Evolutionary conservation across 1,140 invertebrate species (phyloP).

Genomic region (Cotesia typhae): DNA sequence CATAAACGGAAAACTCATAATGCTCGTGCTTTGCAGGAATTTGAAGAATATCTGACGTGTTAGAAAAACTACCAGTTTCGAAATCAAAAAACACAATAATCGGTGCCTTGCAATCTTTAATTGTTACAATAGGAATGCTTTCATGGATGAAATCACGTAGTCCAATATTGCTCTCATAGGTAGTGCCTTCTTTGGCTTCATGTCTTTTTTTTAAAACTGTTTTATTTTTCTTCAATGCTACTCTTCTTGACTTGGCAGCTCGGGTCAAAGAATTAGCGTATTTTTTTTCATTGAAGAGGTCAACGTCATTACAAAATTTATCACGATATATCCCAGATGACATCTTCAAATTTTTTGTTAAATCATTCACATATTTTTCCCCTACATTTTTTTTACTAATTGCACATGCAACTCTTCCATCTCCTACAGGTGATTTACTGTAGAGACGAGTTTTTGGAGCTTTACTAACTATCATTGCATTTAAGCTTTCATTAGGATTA

Average conservation of each 20-base stretch:
- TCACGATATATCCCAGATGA: conserved; percentile 25
- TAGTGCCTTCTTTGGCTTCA: conserved; percentile 29
- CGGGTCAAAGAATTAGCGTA: conserved; percentile 28
- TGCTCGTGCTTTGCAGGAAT: conserved; percentile 27
- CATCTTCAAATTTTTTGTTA: conserved; percentile 15
- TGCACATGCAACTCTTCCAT: conserved; percentile 35
- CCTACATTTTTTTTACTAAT: conserved; percentile 34
- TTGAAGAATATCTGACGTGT: conserved; percentile 29
- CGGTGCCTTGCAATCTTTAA: conserved; percentile 25
- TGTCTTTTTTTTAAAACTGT: conserved; percentile 36
- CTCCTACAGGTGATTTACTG: conserved; percentile 35
- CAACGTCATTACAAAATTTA: conserved; percentile 18
- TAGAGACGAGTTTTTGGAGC: conserved; percentile 36
- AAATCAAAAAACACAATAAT: conserved; percentile 34
- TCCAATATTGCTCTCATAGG: conserved; percentile 32
- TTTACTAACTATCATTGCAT: conserved; percentile 37
- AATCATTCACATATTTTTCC: conserved; percentile 6
- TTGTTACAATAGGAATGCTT: conserved; percentile 27
- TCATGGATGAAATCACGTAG: conserved; percentile 21
- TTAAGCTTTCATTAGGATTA: conserved; percentile 43
- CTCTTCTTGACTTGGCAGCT: conserved; percentile 31
- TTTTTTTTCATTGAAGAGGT: conserved; percentile 27
- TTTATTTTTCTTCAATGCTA: conserved; percentile 39
- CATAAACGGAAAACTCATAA: conserved; percentile 34
- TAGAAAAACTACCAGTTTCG: conserved; percentile 34